phyloP scores from a whole-genome alignment of 2,113 vertebrate genomes.

The Thymallus thymallus region DNA sequence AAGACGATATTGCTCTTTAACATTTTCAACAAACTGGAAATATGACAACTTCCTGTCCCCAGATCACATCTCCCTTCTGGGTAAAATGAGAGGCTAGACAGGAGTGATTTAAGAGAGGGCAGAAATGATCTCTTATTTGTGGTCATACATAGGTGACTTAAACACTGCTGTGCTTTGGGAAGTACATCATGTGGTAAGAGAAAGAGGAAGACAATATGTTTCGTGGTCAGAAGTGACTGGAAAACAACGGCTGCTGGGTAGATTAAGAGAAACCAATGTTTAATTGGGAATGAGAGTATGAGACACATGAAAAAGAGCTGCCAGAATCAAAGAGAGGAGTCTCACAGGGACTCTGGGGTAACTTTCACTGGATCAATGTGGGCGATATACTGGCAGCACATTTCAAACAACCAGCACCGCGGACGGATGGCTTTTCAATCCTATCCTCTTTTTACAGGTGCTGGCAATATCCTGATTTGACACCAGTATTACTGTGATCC shows the following conservation, averaged over 20 bases:
- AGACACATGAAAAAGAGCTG: constrained; percentile 33
- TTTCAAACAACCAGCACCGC: constrained; percentile 1
- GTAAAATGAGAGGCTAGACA: not conserved
- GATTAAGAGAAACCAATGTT: constrained; percentile 29
- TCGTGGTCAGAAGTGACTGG: not conserved
- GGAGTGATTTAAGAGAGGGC: constrained; percentile 11
- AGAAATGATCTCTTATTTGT: constrained; percentile 23
- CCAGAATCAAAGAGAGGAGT: constrained; percentile 34
- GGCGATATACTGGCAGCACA: constrained; percentile 52
- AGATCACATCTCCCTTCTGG: constrained; percentile 11
- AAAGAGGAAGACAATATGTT: not conserved
- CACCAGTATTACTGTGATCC: constrained; percentile 9
- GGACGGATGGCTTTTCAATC: constrained; percentile 34
- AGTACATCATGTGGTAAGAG: not conserved
- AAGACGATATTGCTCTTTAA: constrained; percentile 43
- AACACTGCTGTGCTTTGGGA: constrained; percentile 4
- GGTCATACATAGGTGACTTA: constrained; percentile 2
- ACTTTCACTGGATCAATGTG: constrained; percentile 44
- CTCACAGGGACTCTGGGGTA: constrained; percentile 33
- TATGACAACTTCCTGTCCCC: constrained; percentile 27
- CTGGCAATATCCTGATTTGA: constrained; percentile 37
- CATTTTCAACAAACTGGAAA: constrained; percentile 23
- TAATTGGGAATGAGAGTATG: constrained; percentile 30
- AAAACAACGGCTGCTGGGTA: constrained; percentile 11
- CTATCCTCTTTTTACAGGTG: constrained; percentile 30